Percentiles rank a stretch among this genome's conserved stretches.
Evolutionary conservation across 2,113 vertebrate genomes (phyloP).

Genomic region (Jacana jacana): DNA sequence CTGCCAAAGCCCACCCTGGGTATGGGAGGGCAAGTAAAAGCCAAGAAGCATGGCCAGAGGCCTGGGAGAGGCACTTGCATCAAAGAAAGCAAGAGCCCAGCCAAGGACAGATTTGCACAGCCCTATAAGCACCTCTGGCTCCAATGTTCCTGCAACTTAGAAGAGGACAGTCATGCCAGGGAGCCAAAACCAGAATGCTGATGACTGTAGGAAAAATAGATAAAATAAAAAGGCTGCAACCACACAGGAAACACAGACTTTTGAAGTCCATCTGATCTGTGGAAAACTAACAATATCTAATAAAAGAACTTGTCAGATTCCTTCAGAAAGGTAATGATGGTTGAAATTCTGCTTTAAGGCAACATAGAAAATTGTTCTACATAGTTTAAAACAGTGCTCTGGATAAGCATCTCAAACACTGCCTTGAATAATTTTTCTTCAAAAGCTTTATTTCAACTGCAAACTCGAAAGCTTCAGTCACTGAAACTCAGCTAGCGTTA

Average conservation of each 20-base stretch:
- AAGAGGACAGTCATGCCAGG: not conserved
- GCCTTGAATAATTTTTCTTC: not conserved
- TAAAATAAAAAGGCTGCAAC: not conserved
- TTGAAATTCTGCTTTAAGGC: not conserved
- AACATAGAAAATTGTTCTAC: not conserved
- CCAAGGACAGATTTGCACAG: not conserved
- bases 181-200: not conserved
- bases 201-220: not conserved
- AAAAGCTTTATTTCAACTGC: not conserved
- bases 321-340: not conserved
- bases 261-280: not conserved
- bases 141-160: not conserved
- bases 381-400: not conserved
- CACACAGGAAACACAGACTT: not conserved
- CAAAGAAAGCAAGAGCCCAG: not conserved
- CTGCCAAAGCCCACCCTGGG: not conserved
- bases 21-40: not conserved
- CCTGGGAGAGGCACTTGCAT: not conserved
- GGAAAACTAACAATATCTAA: not conserved
- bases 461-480: not conserved
- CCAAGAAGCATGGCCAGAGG: not conserved
- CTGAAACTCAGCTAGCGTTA: not conserved
- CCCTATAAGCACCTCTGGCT: not conserved
- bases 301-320: not conserved
- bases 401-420: not conserved